These are phyloP conservation scores for Bursaphelenchus okinawaensis DNA, from an alignment of 2,888 invertebrate genomes.

Conservation along the genomic window DNA sequence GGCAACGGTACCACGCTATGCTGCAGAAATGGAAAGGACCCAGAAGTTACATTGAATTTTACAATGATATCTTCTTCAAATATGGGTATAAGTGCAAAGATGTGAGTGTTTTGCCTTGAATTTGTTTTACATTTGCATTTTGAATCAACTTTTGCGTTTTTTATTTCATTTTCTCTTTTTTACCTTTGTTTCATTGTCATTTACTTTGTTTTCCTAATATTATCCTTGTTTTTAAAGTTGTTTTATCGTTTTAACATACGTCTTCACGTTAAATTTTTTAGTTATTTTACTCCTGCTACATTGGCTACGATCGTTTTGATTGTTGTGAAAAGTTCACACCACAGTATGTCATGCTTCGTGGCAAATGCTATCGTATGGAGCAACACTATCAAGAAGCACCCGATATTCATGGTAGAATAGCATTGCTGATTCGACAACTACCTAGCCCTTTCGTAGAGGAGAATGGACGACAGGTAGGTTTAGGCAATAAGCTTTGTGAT, in stretches of 20 bases:
- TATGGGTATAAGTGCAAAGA: slow-evolving; percentile 16
- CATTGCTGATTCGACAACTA: slow-evolving; percentile 8
- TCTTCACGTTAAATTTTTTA: slow-evolving; percentile 4
- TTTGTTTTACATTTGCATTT: too few relatives aligned
- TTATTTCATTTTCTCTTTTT: too few relatives aligned
- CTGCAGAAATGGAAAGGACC: slow-evolving; percentile 7
- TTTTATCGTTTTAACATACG: too few relatives aligned
- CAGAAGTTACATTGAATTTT: slow-evolving; percentile 12
- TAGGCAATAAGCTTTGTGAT: not conserved
- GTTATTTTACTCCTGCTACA: slow-evolving; percentile 15
- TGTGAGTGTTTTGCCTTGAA: slow-evolving; percentile 11
- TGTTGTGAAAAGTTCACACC: slow-evolving; percentile 13
- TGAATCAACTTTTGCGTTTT: too few relatives aligned
- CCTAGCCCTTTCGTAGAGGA: slow-evolving; percentile 14
- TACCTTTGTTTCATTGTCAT: too few relatives aligned
- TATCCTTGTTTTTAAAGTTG: too few relatives aligned
- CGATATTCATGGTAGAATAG: slow-evolving; percentile 17
- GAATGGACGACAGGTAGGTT: slow-evolving; percentile 9
- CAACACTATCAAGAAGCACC: slow-evolving; percentile 16
- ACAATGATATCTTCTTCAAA: slow-evolving; percentile 15
- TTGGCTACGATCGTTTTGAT: slow-evolving; percentile 12
- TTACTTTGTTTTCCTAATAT: too few relatives aligned
- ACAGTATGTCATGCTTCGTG: slow-evolving; percentile 20
- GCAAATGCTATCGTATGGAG: slow-evolving; percentile 17
- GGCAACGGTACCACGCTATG: slow-evolving; percentile 3